Base-by-base conservation (phyloP, 2,797 vertebrate genomes). In the Etheostoma perlongum region DNA sequence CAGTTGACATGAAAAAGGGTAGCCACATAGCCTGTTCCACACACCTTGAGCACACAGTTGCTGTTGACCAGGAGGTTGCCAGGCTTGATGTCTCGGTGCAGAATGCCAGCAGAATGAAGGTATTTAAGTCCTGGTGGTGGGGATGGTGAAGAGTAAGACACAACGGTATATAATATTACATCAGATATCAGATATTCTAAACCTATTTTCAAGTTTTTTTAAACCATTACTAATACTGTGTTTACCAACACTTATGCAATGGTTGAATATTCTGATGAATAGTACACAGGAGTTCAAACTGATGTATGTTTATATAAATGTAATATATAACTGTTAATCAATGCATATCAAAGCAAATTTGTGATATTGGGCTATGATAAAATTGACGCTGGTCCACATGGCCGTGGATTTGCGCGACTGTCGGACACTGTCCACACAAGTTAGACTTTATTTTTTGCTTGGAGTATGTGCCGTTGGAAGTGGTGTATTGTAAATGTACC, bases 51-150 rank as follows among this genome's bases (percentile, higher is more conserved):
- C 72, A 96, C 94, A 82, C 96, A 97, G 93, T 97, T 97, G 89
- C 96, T 96, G 94, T 97, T 97, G 74, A 96, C 96, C 79, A 97
- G 92, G 36, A 97, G 93, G 90, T 97, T 97, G 47, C 96, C 96
- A 72, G 96, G 96, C 91, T 97, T 97, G 85, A 97, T 96, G 89
- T 97, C 96, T 88, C 96, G 89, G 85, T 97, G 96, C 42, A 97
- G 93, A 76, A 97, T 96, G 49, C 96, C 95, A 71, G 96, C 96
- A 68, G 96, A 97, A 81, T 97, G 96, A 63, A 97, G 93, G 85
- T 97, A 96, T 89, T 96, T 97, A 5, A 93, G 83, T 79, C 91
- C 91, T 92, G 59, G 13, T 62, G 71, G 30, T 18, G 19, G n/a
- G 13, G 48, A 36, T 16, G 18, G 23, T 18, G n/a, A 16, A 27